Conservation (phyloP, 2,888 invertebrate genomes). For the Microctonus brassicae region DNA sequence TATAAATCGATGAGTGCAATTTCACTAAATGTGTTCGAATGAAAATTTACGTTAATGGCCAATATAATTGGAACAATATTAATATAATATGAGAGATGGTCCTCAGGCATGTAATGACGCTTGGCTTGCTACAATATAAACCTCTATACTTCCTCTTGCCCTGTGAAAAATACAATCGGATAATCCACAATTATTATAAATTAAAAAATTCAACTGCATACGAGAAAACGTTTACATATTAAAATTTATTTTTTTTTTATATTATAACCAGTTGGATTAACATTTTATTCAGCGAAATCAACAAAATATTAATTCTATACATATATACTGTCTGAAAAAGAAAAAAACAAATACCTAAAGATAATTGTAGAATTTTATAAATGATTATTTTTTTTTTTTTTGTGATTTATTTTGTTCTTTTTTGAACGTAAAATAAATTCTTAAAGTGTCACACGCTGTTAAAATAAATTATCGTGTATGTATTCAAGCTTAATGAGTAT, state of each 20-base stretch:
- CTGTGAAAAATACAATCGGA: not conserved
- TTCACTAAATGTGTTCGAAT: constrained; percentile 26
- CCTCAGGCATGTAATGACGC: not conserved
- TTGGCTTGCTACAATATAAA: no score
- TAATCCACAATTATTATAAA: not conserved
- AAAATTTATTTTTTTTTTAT: not conserved
- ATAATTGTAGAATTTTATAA: no score
- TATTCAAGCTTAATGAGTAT: not conserved
- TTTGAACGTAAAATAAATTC: no score
- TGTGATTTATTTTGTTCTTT: no score
- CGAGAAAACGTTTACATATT: not conserved
- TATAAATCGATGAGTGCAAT: constrained; percentile 18
- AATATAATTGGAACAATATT: constrained; percentile 7
- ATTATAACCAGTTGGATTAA: no score
- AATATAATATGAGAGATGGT: not conserved
- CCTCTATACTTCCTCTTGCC: no score
- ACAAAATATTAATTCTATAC: no score
- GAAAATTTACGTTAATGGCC: not conserved
- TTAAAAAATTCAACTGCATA: not conserved
- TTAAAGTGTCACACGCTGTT: not conserved
- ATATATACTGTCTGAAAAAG: no score
- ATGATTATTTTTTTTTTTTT: no score
- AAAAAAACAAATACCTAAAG: no score
- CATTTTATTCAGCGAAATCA: no score
- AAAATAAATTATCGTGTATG: not conserved